phyloP scores from a whole-genome alignment of 1,140 invertebrate genomes.

The Tachypleus tridentatus region DNA sequence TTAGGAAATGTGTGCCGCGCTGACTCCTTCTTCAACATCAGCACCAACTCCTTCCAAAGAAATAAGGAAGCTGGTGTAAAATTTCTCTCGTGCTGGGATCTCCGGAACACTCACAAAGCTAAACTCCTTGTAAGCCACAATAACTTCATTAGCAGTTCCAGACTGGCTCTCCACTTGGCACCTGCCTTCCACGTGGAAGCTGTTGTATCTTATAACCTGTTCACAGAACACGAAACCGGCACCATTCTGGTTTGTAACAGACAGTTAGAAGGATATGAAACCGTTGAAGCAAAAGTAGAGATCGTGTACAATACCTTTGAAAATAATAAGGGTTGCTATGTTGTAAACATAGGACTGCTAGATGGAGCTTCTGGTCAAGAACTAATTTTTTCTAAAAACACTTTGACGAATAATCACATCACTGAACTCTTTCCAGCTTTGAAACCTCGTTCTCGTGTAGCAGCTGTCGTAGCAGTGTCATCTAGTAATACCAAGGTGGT shows the following conservation, averaged over 20 bases:
- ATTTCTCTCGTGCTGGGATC: constrained; percentile 61
- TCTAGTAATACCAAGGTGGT: constrained; percentile 73
- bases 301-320: constrained; percentile 83
- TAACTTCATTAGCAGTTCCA: constrained; percentile 55
- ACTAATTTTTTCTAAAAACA: constrained; percentile 77
- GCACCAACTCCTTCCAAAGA: constrained; percentile 67
- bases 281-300: constrained; percentile 50
- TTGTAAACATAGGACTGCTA: constrained; percentile 71
- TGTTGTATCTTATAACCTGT: constrained; percentile 74
- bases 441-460: constrained; percentile 71
- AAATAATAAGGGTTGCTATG: constrained; percentile 72
- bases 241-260: constrained; percentile 83
- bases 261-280: constrained; percentile 37
- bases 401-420: constrained; percentile 71
- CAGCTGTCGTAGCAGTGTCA: constrained; percentile 77
- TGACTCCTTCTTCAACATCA: constrained; percentile 55
- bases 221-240: constrained; percentile 64
- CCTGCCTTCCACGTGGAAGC: constrained; percentile 72
- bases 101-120: constrained; percentile 18
- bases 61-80: constrained; percentile 60
- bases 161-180: constrained; percentile 59
- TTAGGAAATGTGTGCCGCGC: constrained; percentile 47
- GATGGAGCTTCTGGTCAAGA: constrained; percentile 69
- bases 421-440: constrained; percentile 68
- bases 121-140: constrained; percentile 73